Base-by-base conservation (phyloP, 2,797 vertebrate genomes). In the Microctenopoma lineatum region DNA sequence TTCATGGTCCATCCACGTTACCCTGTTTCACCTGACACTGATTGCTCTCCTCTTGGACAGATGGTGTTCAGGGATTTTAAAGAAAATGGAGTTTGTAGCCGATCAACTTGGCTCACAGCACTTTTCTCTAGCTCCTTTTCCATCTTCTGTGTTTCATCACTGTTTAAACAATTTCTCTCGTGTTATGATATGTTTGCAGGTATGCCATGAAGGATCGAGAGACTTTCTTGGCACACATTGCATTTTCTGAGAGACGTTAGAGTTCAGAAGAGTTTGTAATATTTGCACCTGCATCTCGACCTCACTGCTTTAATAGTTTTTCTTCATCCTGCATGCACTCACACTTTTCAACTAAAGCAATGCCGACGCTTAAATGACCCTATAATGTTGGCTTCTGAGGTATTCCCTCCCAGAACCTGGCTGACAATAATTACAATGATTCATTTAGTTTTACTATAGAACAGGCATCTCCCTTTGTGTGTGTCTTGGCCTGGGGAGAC, bases 371-470 rank as follows among this genome's bases (percentile, higher is more conserved):
- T 66, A 81, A 54, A 54, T 69, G 60, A 80, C 81, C 48, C 64
- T 75, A 34, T 36, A 75, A 84, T 81, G 58, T 47, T 70, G 61
- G 62, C 76, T 85, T 88, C 66, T 66, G 75, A 90, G 80, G 79
- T 83, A 76, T 79, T 86, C 68, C 77, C 62, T 84, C 38, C 70
- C 70, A 84, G 83, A 75, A 73, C 54, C 85, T 16, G 73, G 84
- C 91, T 93, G 91, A 93, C 80, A 91, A 83, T 87, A 90, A 92
- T 94, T 92, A 92, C 73, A 82, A 78, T 85, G 80, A 92, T 89
- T 79, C 78, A 93, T 93, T 86, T 79, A 39, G 53, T 63, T 90
- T 90, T 79, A 86, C 83, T 69, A 73, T 73, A 75, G 56, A 79
- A 71, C 69, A 77, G 82, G 85, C 83, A 44, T 86, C 70, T 84